These are phyloP conservation scores for Paratilapia polleni DNA, from an alignment of 2,113 vertebrate species.

Conservation along the genomic window DNA sequence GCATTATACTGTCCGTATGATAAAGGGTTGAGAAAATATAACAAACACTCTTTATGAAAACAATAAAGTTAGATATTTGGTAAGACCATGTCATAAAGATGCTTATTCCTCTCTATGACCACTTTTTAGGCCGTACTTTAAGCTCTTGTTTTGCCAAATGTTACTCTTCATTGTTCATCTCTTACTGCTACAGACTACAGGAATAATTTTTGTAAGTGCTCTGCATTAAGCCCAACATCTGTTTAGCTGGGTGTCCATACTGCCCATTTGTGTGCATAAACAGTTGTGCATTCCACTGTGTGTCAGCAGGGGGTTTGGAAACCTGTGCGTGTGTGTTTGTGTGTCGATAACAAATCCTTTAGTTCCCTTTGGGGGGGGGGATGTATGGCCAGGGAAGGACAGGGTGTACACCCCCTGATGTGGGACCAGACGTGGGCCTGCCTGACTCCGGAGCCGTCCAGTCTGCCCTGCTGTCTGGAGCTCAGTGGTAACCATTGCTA, in stretches of 20 bases:
- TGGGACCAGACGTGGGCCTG: not conserved
- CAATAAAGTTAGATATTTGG: not conserved
- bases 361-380: not conserved
- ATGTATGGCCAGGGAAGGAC: slow-evolving; percentile 8
- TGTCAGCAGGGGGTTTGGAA: slow-evolving; percentile 40
- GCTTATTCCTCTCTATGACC: no score
- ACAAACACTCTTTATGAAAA: not conserved
- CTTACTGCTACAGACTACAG: not conserved
- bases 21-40: not conserved
- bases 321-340: slow-evolving; percentile 14
- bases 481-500: slow-evolving; percentile 29
- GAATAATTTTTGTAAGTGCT: slow-evolving; percentile 29
- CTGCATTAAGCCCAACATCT: slow-evolving; percentile 25
- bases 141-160: not conserved
- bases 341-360: slow-evolving; percentile 45
- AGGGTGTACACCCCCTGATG: slow-evolving; percentile 7
- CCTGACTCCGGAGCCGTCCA: not conserved
- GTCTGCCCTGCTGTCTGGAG: slow-evolving; percentile 33
- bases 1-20: not conserved
- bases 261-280: slow-evolving; percentile 35
- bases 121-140: no score
- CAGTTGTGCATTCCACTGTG: slow-evolving; percentile 25
- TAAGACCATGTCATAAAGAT: not conserved
- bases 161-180: not conserved
- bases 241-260: not conserved